Percentiles rank a stretch among this genome's conserved stretches.
phyloP scores from a whole-genome alignment of 2,888 invertebrate genomes.

The Cephus spinipes region DNA sequence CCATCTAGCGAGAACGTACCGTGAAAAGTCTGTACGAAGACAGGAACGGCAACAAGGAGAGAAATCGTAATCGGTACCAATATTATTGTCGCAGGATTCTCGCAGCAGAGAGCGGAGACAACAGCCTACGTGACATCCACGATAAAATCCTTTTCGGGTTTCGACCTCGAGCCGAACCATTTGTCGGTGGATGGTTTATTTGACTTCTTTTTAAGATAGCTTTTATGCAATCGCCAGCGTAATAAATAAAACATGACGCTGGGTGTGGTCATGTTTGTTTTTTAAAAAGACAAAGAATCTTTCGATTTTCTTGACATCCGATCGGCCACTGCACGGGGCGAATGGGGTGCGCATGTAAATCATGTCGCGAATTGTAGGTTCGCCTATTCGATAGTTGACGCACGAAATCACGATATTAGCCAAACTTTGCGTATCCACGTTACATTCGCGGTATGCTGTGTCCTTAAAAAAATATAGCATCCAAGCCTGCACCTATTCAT shows the following conservation, averaged over 20 bases:
- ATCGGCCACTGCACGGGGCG: background rate
- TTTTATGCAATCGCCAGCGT: background rate
- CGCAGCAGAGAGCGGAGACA: background rate
- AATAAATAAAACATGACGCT: background rate
- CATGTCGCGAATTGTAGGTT: background rate
- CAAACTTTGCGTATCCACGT: too few species aligned
- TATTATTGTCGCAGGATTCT: background rate
- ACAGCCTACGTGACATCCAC: background rate
- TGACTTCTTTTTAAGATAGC: background rate
- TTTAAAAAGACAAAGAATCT: background rate
- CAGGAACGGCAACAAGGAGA: background rate
- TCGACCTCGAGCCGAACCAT: background rate
- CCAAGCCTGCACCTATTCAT: background rate
- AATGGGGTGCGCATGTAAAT: background rate
- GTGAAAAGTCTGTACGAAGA: background rate
- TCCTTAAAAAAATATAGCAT: too few species aligned
- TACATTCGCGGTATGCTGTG: too few species aligned
- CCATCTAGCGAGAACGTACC: background rate
- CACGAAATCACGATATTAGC: too few species aligned
- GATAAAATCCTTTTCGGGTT: background rate
- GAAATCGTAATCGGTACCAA: background rate
- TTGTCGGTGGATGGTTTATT: background rate
- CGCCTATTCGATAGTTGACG: background rate
- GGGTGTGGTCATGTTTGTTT: background rate
- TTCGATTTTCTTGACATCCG: background rate